Conservation (phyloP, 2,797 vertebrate species). For the Scleropages formosus region DNA sequence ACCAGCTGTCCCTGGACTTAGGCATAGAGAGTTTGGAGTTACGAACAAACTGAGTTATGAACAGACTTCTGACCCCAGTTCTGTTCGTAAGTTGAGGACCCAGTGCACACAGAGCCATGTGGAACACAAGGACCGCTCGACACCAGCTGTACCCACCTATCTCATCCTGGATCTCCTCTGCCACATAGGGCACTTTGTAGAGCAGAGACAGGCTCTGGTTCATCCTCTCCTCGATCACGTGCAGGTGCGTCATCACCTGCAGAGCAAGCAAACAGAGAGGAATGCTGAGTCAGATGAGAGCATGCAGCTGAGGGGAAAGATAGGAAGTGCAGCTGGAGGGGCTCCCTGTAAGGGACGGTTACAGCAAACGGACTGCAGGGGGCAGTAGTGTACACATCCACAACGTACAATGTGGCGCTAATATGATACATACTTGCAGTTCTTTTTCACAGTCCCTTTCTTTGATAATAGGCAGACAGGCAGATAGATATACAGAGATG, state of each 20-base stretch:
- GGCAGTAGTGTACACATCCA: background rate
- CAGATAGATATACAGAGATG: too few species aligned
- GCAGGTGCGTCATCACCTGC: constrained; percentile 94
- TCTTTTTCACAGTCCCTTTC: background rate
- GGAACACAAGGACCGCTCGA: too few species aligned
- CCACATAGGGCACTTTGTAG: constrained; percentile 89
- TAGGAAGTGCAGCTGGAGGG: background rate
- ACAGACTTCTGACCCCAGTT: too few species aligned
- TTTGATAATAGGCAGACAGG: too few species aligned
- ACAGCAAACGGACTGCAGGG: constrained; percentile 11
- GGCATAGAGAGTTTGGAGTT: too few species aligned
- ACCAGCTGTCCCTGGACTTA: too few species aligned
- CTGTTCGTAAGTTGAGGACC: too few species aligned
- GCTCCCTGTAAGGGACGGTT: background rate
- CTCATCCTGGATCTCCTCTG: constrained; percentile 93
- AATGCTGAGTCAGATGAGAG: background rate
- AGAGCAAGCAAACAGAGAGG: background rate
- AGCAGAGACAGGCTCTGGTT: constrained; percentile 93
- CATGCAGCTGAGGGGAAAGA: too few species aligned
- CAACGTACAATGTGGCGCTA: background rate
- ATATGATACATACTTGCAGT: background rate
- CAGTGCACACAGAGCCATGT: too few species aligned
- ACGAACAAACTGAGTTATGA: too few species aligned
- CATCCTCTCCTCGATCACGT: constrained; percentile 95
- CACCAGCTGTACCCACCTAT: constrained; percentile 89